A percentile compares a stretch with the other conserved stretches of the same genome.
These are phyloP conservation scores for Eumerus sabulonum DNA, from an alignment of 2,888 invertebrate species.

Conservation along the genomic window DNA sequence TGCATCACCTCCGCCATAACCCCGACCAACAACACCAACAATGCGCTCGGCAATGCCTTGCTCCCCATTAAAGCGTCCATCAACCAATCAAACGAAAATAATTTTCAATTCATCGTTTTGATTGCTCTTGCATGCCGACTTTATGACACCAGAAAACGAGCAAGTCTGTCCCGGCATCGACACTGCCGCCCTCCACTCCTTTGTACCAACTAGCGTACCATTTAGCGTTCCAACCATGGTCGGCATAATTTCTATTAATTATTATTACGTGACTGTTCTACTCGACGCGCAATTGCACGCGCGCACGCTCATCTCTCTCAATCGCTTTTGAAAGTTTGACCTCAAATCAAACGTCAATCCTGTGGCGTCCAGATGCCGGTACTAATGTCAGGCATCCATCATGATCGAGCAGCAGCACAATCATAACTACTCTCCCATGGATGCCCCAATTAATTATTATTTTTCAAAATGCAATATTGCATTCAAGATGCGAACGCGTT, in stretches of 20 bases:
- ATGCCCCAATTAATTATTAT: constrained; percentile 68
- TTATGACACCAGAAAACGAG: constrained; percentile 49
- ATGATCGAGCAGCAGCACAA: constrained; percentile 29
- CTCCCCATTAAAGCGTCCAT: constrained; percentile 45
- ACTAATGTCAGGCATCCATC: constrained; percentile 32
- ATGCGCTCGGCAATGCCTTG: constrained; percentile 11
- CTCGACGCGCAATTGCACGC: constrained; percentile 18
- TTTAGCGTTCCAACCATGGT: constrained; percentile 53
- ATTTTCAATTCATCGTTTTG: constrained; percentile 52
- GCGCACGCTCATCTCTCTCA: constrained; percentile 53
- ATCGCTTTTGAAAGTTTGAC: constrained; percentile 69
- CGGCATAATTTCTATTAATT: constrained; percentile 67
- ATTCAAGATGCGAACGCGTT: constrained; percentile 46
- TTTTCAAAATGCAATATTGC: constrained; percentile 64
- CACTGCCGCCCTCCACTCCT: neutral
- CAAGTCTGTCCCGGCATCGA: constrained; percentile 9
- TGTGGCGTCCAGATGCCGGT: neutral
- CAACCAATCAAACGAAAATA: constrained; percentile 54
- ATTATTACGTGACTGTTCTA: constrained; percentile 68
- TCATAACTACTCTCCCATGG: constrained; percentile 46
- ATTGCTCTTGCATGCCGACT: constrained; percentile 43
- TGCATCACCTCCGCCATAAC: no score
- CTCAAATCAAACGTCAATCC: constrained; percentile 66
- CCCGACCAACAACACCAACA: no score
- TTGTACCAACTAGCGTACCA: constrained; percentile 2